These are phyloP conservation scores for Oscheius sp. DNA, from an alignment of 2,888 invertebrate species.

Conservation along the genomic window DNA sequence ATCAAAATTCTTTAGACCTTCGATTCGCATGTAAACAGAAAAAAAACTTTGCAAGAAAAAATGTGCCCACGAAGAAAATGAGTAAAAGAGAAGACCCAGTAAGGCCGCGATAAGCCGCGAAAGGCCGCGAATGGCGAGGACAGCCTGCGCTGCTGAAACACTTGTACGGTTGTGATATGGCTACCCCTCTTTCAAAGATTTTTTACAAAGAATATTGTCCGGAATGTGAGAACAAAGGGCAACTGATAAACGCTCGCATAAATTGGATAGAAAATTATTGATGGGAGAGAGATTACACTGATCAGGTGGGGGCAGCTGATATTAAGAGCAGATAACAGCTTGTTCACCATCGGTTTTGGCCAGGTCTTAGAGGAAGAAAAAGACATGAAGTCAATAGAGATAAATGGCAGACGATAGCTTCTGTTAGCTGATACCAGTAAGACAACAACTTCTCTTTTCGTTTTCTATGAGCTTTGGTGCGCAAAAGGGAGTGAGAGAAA, in stretches of 20 bases:
- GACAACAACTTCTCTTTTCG: neutral
- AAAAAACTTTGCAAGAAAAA: neutral
- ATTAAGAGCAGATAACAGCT: slow-evolving; percentile 24
- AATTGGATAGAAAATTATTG: slow-evolving; percentile 22
- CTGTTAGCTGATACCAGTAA: slow-evolving; percentile 3
- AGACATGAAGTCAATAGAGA: slow-evolving; percentile 9
- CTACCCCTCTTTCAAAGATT: slow-evolving; percentile 4
- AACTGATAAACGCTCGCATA: slow-evolving; percentile 8
- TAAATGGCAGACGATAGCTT: neutral
- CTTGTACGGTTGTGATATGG: slow-evolving; percentile 15
- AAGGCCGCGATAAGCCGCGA: slow-evolving; percentile 33
- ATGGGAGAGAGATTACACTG: slow-evolving; percentile 1
- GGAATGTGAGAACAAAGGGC: slow-evolving; percentile 26
- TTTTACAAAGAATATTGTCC: neutral
- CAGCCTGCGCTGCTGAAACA: slow-evolving; percentile 33
- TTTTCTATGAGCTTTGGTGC: slow-evolving; percentile 10
- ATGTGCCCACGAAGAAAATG: neutral
- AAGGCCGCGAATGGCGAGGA: slow-evolving; percentile 31
- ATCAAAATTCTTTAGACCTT: neutral
- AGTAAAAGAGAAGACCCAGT: slow-evolving; percentile 19
- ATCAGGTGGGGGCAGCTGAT: slow-evolving; percentile 25
- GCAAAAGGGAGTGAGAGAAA: too few relatives aligned
- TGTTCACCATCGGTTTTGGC: slow-evolving; percentile 7
- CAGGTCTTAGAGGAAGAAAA: slow-evolving; percentile 1
- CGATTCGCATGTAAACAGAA: neutral